phyloP scores from a whole-genome alignment of 2,888 invertebrate genomes.

The Steinernema carpocapsae region DNA sequence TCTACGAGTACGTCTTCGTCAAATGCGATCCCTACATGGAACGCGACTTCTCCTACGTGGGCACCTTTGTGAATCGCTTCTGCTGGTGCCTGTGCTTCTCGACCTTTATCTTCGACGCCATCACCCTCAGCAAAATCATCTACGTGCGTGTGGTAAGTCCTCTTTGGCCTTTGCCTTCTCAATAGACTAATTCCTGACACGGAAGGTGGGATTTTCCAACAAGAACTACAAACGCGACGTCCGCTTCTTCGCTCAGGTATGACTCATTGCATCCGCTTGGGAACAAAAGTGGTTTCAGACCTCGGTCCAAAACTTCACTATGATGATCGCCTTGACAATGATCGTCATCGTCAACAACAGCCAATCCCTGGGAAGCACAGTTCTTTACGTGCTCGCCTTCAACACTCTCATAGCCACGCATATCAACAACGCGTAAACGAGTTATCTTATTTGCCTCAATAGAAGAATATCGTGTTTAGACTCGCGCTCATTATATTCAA shows the following conservation, averaged over 20 bases:
- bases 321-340: neutral
- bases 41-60: constrained; percentile 25
- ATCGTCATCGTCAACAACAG: neutral
- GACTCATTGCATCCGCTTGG: too few relatives aligned
- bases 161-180: neutral
- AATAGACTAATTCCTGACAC: neutral
- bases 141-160: constrained; percentile 15
- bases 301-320: neutral
- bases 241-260: constrained; percentile 7
- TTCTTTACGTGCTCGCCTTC: neutral
- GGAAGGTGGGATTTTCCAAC: constrained; percentile 2
- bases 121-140: constrained; percentile 9
- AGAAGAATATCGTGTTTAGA: neutral
- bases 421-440: neutral
- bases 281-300: too few relatives aligned
- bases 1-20: constrained; percentile 26
- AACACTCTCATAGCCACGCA: neutral
- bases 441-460: neutral
- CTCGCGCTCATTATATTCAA: neutral
- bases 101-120: constrained; percentile 9
- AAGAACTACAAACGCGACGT: neutral
- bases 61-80: constrained; percentile 3
- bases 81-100: constrained; percentile 26
- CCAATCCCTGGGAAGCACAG: neutral
- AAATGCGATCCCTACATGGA: constrained; percentile 24